Evolutionary conservation across 2,888 invertebrate species (phyloP).

Genomic region (Lasioglossum calceatum): DNA sequence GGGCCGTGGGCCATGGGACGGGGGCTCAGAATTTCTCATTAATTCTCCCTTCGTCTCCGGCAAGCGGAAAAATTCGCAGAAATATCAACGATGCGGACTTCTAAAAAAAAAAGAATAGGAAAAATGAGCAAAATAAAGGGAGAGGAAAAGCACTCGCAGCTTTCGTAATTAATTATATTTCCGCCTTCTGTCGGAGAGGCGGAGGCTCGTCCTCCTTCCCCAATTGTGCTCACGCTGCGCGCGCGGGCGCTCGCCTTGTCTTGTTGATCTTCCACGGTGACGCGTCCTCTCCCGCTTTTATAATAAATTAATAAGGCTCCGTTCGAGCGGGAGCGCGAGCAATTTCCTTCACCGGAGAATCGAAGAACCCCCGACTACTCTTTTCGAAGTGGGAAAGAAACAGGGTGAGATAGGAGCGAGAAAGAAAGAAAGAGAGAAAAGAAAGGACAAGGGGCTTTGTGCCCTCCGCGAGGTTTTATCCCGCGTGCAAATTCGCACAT

Average conservation of each 20-base stretch:
- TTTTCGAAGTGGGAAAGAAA: not conserved
- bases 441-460: slow-evolving; percentile 30
- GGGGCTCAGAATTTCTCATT: slow-evolving; percentile 26
- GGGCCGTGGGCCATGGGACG: not conserved
- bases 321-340: not conserved
- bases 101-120: not conserved
- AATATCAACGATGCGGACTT: slow-evolving; percentile 19
- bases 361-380: not conserved
- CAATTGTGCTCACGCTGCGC: not conserved
- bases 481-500: slow-evolving; percentile 55
- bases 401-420: not conserved
- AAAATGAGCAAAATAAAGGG: not conserved
- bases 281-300: not conserved
- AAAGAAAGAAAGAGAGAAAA: not conserved
- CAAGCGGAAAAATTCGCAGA: slow-evolving; percentile 1
- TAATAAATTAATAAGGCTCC: not conserved
- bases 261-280: slow-evolving; percentile 7
- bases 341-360: not conserved
- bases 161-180: slow-evolving; percentile 40
- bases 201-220: slow-evolving; percentile 16
- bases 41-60: not conserved
- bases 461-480: slow-evolving; percentile 29
- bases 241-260: not conserved
- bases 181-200: not conserved
- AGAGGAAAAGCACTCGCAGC: not conserved